Base-by-base conservation (phyloP, 2,888 invertebrate species). In the Eristalis pertinax region DNA sequence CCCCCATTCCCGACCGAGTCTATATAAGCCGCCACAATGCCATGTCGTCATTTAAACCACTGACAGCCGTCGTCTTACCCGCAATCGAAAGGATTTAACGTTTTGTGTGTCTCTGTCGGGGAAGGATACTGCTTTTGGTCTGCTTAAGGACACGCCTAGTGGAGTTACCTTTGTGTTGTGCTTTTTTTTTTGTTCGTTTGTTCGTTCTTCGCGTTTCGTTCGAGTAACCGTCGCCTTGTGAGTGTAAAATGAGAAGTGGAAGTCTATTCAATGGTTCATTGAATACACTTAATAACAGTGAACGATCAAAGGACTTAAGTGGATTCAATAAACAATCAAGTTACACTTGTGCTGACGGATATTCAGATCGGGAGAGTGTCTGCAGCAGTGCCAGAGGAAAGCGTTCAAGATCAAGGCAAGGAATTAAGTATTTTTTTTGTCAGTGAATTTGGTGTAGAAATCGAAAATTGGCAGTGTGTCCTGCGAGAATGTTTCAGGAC, bases 171-270 rank as follows among this genome's bases (percentile, higher is more conserved):
- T 65, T 68, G 65, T 35, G n/a, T 63, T 72, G 32, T 29, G 50
- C 43, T 38, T 56, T 67, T 24, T 3, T 58, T 22, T 22, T 58
- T 11, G 4, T 58, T 5, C 32, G 32, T 10, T 10, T 32, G 32
- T 8, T 10, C 32, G 1, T 24, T 24, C 2, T 26, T 24, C 11
- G 60, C 24, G 11, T 60, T 60, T 60, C 26, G 13, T 50, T 50
- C 5, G 19, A 50, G 50, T 19, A 19, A 19, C 50, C 19, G 19
- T 24, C 32, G 32, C 35, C 2, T 67, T 73, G 67, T 69, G 69
- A 69, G 58, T 86, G 43, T 73, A 92, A 91, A 92, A 93, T 93
- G 92, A 92, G 91, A 92, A 91, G 92, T 89, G 92, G 92, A 91
- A 91, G 91, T 89, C 91, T 90, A 83, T 89, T 90, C 88, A 91